Percentiles rank a stretch among this genome's conserved stretches.
phyloP scores from a whole-genome alignment of 2,797 vertebrate species.

The Falco concolor region DNA sequence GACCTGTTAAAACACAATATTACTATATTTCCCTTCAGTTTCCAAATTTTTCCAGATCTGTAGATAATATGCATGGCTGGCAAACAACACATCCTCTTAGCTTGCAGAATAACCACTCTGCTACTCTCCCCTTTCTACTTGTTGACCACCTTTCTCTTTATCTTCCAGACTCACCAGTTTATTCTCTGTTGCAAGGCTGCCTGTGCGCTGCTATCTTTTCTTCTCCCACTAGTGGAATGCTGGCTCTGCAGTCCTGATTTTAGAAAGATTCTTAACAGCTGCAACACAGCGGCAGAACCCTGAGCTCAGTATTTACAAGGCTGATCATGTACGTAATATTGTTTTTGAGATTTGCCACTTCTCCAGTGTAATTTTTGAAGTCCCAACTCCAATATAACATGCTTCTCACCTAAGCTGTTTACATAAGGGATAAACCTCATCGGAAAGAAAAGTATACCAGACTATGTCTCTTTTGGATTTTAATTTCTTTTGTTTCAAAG shows the following conservation, averaged over 20 bases:
- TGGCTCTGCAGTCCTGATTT: background rate
- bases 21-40: background rate
- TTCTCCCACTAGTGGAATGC: background rate
- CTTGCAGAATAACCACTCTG: background rate
- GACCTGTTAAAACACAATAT: background rate
- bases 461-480: background rate
- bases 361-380: conserved; percentile 23
- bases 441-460: background rate
- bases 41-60: background rate
- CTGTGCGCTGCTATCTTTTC: fast-evolving
- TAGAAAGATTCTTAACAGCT: background rate
- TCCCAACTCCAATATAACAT: conserved; percentile 31
- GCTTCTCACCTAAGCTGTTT: conserved; percentile 34
- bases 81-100: background rate
- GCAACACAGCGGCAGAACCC: background rate
- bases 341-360: conserved; percentile 14
- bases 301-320: background rate
- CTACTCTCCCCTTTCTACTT: background rate
- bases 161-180: background rate
- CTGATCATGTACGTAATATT: background rate
- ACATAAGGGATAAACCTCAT: background rate
- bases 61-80: background rate
- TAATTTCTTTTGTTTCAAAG: conserved; percentile 6
- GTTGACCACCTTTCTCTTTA: background rate
- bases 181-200: background rate